Evolutionary conservation across 2,113 vertebrate species (phyloP), one percentile per base, ranked within the genome.

Genomic region (Phylloscopus whistleri): DNA sequence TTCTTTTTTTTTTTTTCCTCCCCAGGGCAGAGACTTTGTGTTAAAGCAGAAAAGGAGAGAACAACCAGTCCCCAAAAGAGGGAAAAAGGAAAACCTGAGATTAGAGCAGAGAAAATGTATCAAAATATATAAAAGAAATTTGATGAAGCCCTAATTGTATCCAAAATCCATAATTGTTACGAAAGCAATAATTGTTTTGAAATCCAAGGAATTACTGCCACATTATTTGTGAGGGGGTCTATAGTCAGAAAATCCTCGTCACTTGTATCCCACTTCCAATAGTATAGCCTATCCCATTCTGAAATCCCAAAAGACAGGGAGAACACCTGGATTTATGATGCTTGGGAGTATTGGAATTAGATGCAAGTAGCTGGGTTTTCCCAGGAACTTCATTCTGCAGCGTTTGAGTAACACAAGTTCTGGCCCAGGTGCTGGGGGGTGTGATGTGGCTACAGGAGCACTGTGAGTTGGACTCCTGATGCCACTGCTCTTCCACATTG

Each of bases 401-500:
- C 48, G 31, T 31, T 52, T 31, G 23, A 39, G 22, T 13, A 23
- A 11, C 15, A 18, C 5, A 21, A 5, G 10, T 13, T 37, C 35
- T 21, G 44, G 58, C 33, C 5, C 12, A 44, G 58, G 16, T 19
- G 14, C 19, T 58, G 35, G 31, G 3, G 3, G 28, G 18, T 39
- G 35, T 70, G 37, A 6, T 0, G 3, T 21, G 73, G 49, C 31
- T 21, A 3, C 1, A 1, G 30, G 53, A 28, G n/a, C 30, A 13
- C 26, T 17, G 1, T 3, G 31, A 33, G 43, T 4, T 7, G 41
- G 8, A 13, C 13, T 51, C 0, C 0, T 13, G 75, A 6, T 11
- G 37, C 17, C 1, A 0, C 41, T 49, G 83, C 5, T 0, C 13
- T 24, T 56, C 64, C 19, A 21, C 49, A 13, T 9, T 16, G 23